A percentile compares a stretch with the other conserved stretches of the same genome.
Conservation (phyloP, 2,888 invertebrate species). For the Agrochola macilenta region DNA sequence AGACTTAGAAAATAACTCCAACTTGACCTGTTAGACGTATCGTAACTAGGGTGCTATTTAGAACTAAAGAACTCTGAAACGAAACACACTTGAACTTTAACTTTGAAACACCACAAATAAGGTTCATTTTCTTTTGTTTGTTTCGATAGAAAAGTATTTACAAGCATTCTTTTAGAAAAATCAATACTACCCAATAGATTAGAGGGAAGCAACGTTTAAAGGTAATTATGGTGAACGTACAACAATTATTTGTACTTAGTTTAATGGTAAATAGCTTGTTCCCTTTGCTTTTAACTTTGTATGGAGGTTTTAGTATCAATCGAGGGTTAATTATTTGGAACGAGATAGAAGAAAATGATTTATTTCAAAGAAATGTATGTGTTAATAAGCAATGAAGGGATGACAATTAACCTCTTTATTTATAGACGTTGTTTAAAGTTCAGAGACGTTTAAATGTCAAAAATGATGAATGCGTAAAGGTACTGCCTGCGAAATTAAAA, state of each 20-base stretch:
- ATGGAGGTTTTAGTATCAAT: background rate
- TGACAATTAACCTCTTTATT: background rate
- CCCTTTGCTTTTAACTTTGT: background rate
- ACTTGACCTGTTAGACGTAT: slow-evolving; percentile 1
- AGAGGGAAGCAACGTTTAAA: slow-evolving; percentile 27
- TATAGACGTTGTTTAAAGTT: no score
- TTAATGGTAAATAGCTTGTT: slow-evolving; percentile 5
- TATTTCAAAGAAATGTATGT: background rate
- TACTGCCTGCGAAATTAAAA: no score
- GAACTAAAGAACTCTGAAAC: background rate
- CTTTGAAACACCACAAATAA: fast-evolving
- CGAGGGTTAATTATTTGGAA: background rate
- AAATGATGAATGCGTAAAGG: no score
- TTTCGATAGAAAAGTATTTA: background rate
- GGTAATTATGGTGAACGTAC: slow-evolving; percentile 40
- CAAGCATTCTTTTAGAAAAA: slow-evolving; percentile 25
- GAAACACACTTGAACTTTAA: background rate
- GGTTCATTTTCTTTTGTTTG: background rate
- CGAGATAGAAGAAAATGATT: background rate
- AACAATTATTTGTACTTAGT: slow-evolving; percentile 44
- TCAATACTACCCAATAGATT: slow-evolving; percentile 47
- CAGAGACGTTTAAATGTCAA: no score
- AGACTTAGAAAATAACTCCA: slow-evolving; percentile 4
- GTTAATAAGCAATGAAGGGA: background rate
- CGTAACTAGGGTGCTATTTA: slow-evolving; percentile 31